Conservation (phyloP, 2,797 vertebrate species). For the Benthosema pterotum region DNA sequence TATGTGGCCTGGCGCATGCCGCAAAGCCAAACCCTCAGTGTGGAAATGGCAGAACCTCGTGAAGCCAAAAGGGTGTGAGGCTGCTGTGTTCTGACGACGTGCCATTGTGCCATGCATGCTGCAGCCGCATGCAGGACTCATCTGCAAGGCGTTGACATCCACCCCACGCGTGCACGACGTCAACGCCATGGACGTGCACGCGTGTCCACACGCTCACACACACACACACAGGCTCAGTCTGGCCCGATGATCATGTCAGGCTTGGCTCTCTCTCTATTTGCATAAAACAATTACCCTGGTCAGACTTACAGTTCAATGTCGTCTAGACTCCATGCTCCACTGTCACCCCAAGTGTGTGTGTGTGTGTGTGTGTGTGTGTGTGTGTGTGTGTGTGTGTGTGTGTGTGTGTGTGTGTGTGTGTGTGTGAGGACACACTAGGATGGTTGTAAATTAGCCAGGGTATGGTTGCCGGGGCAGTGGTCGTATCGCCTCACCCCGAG, state of each 20-base stretch:
- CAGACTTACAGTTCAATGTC: constrained; percentile 87
- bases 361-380: constrained; percentile 39
- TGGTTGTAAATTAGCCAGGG: constrained; percentile 93
- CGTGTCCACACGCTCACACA: constrained; percentile 32
- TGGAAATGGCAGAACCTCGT: too few species aligned
- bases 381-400: constrained; percentile 18
- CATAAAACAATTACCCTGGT: constrained; percentile 91
- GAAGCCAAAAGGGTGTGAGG: too few species aligned
- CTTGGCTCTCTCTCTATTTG: constrained; percentile 84
- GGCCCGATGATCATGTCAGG: constrained; percentile 82
- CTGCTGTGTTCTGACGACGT: too few species aligned
- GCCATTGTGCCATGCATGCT: too few species aligned
- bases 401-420: constrained; percentile 7
- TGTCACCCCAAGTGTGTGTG: constrained; percentile 80
- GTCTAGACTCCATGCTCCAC: constrained; percentile 92
- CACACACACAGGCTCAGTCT: constrained; percentile 48
- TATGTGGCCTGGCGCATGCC: too few species aligned
- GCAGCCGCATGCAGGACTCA: too few species aligned
- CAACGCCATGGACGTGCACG: constrained; percentile 35
- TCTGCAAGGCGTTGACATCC: background rate
- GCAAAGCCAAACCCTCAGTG: too few species aligned
- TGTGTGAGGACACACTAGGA: constrained; percentile 83
- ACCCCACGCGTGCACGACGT: constrained; percentile 12
- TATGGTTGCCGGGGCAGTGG: constrained; percentile 85
- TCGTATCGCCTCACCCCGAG: constrained; percentile 87